Percentiles rank a stretch among this genome's conserved stretches.
These are phyloP conservation scores for Meandrina meandrites DNA, from an alignment of 92 coral and sea anemone species.

Conservation along the genomic window DNA sequence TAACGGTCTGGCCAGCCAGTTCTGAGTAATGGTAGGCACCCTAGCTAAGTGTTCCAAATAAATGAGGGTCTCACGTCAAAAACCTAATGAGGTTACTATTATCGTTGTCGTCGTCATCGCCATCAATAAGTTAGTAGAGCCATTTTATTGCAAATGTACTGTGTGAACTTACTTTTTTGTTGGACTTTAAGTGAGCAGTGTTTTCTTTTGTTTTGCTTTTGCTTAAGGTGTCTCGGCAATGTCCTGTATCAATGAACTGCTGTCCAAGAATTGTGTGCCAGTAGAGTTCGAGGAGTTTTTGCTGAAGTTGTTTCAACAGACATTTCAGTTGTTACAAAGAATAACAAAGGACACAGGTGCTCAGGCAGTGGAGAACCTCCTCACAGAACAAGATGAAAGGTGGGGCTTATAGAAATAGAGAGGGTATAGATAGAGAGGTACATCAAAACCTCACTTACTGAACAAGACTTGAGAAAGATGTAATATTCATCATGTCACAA, in stretches of 20 bases:
- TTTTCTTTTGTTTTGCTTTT: constrained; percentile 2
- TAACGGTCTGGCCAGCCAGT: no score
- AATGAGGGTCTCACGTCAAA: no score
- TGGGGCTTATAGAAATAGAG: constrained; percentile 16
- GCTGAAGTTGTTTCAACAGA: constrained; percentile 95
- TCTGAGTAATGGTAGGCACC: no score
- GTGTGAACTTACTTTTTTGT: no score
- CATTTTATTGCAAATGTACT: no score
- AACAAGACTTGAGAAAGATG: no score
- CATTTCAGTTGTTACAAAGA: constrained; percentile 91
- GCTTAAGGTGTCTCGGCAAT: constrained; percentile 88
- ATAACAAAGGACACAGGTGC: constrained; percentile 92
- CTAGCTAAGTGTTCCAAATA: no score
- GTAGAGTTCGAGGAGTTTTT: constrained; percentile 95
- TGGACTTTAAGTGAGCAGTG: not conserved
- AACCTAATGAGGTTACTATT: no score
- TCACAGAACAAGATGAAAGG: constrained; percentile 92
- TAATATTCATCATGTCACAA: no score
- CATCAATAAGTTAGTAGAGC: not conserved
- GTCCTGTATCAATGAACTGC: constrained; percentile 93
- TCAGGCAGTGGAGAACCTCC: constrained; percentile 71
- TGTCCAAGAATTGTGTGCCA: constrained; percentile 98
- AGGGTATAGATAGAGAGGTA: no score
- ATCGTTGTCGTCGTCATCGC: no score
- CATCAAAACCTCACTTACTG: no score